phyloP scores from a whole-genome alignment of 2,888 invertebrate genomes.

The Ptychoptera contaminata region DNA sequence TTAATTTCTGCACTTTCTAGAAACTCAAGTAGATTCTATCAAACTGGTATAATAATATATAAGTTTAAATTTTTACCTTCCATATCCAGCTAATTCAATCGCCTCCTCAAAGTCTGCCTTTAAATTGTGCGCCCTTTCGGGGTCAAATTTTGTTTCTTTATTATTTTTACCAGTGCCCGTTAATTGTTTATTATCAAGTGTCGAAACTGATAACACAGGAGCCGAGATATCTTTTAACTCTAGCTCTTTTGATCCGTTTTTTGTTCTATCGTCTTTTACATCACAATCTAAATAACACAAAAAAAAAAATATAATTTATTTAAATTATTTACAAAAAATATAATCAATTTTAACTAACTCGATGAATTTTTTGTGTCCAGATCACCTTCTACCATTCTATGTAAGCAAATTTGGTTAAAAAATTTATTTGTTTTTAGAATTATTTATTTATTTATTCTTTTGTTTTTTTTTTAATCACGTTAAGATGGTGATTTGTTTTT shows the following conservation, averaged over 20 bases:
- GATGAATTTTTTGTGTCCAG: constrained; percentile 60
- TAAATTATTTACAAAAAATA: constrained; percentile 3
- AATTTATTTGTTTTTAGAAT: not conserved
- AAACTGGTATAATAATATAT: too few relatives aligned
- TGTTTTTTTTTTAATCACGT: not conserved
- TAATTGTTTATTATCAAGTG: constrained; percentile 9
- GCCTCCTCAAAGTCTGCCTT: constrained; percentile 80
- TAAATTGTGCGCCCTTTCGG: constrained; percentile 48
- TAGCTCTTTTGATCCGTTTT: constrained; percentile 60
- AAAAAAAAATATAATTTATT: constrained; percentile 6
- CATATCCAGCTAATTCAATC: constrained; percentile 61
- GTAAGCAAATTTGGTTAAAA: constrained; percentile 34
- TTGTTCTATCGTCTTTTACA: constrained; percentile 70
- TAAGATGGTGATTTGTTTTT: too few relatives aligned
- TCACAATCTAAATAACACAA: constrained; percentile 51
- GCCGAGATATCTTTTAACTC: constrained; percentile 25
- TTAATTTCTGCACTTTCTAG: too few relatives aligned
- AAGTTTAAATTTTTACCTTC: constrained; percentile 12
- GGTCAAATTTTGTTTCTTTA: constrained; percentile 29
- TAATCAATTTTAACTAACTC: constrained; percentile 37
- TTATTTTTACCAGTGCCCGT: constrained; percentile 4
- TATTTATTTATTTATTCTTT: not conserved
- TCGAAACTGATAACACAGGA: constrained; percentile 16
- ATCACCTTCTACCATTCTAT: constrained; percentile 88
- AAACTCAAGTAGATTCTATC: too few relatives aligned